Evolutionary conservation across 30 jellyfish, hydroid and myxozoan genomes (phyloP).

Genomic region (Calvadosia cruxmelitensis): DNA sequence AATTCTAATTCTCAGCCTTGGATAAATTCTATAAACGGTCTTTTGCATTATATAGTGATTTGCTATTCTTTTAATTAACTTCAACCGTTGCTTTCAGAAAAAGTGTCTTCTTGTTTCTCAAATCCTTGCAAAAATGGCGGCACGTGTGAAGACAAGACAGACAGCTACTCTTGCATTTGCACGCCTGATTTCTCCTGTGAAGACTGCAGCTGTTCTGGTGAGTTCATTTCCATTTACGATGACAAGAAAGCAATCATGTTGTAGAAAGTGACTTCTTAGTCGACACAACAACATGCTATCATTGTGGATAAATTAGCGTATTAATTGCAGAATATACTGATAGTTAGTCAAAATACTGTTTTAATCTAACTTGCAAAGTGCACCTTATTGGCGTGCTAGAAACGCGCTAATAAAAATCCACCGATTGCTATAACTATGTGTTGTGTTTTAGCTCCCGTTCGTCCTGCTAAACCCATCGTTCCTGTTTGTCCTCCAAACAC

Average conservation of each 20-base stretch:
- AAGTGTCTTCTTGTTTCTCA: slow-evolving; percentile 14
- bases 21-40: background rate
- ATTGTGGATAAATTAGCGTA: slow-evolving; percentile 4
- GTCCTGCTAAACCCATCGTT: background rate
- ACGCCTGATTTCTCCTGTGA: slow-evolving; percentile 46
- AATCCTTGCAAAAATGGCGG: slow-evolving; percentile 82
- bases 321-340: no score
- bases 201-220: slow-evolving; percentile 73
- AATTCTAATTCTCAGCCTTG: no score
- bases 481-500: slow-evolving; percentile 45
- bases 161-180: slow-evolving; percentile 53
- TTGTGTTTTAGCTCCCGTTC: background rate
- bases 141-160: slow-evolving; percentile 41
- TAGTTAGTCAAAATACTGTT: no score
- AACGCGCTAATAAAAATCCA: no score
- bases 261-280: background rate
- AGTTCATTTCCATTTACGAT: background rate
- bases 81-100: slow-evolving; percentile 8
- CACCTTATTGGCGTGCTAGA: no score
- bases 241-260: background rate
- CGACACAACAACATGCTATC: background rate
- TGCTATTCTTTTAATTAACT: background rate
- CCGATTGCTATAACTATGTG: background rate
- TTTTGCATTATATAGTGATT: background rate
- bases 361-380: no score